Base-by-base conservation (phyloP, 2,888 invertebrate species). In the Therioaphis trifolii region DNA sequence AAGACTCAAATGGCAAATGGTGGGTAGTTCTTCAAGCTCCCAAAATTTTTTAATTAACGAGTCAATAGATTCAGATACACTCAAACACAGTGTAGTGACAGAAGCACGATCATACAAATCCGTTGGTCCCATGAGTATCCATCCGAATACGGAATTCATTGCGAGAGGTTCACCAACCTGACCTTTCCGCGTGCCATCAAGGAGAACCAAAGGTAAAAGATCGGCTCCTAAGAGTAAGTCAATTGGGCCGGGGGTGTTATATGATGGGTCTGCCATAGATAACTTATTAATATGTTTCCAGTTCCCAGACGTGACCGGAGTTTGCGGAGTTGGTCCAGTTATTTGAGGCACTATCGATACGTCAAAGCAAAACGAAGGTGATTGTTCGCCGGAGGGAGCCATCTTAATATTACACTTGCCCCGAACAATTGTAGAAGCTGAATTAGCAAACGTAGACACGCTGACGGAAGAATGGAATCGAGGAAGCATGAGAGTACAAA, bases 31-130 rank as follows among this genome's bases (percentile, higher is more conserved):
- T 55, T 80, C 71, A 21, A 71, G n/a, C 15, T 69, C 43, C 79
- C 71, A 80, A n/a, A 80, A 71, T 52, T 80, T 61, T 15, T n/a
- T 52, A 14, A 80, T 43, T 14, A 43, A 4, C 12, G 40, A 24
- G 14, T 80, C 27, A 40, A 71, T n/a, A 27, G 24, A 21, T 0
- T 71, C 24, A 18, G 71, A 71, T 5, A 71, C 61, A 7, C 24
- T 29, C 18, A 29, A 12, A 2, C 35, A 80, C 2, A 69, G 21
- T 1, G 24, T 58, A 4, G 52, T 43, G 1, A 43, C 1, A 35
- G 49, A 55, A 2, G n/a, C 52, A 14, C 29, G 52, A 24, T 61
- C 61, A 4, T 15, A 61, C 0, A 15, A 4, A 0, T 61, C 27
- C 1, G 61, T 61, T 61, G 61, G 27, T 15, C 61, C 61, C 27